Conservation (phyloP, 2,113 vertebrate species). For the Montifringilla adamsi region DNA sequence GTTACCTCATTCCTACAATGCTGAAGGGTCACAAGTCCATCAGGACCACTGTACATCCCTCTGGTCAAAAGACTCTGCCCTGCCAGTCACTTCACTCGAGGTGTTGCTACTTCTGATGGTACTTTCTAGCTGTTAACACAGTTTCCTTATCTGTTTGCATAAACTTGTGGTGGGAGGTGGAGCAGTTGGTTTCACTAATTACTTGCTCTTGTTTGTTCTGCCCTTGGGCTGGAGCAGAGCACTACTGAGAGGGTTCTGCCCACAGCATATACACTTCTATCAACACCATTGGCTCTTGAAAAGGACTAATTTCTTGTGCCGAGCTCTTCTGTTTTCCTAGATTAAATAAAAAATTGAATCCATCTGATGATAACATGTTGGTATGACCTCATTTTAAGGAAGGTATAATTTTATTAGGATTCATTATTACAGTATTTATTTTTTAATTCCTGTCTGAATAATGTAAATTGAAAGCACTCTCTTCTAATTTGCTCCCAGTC, state of each 20-base stretch:
- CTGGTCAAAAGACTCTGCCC: neutral
- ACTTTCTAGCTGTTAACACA: neutral
- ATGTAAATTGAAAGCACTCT: neutral
- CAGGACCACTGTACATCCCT: too few species aligned
- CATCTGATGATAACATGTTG: neutral
- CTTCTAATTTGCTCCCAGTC: neutral
- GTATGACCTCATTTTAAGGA: neutral
- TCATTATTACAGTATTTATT: constrained; percentile 3
- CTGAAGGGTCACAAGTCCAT: neutral
- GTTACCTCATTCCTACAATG: neutral
- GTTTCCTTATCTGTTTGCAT: neutral
- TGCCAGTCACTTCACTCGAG: neutral
- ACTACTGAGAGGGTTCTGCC: neutral
- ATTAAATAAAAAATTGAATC: neutral
- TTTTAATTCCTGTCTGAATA: constrained; percentile 5
- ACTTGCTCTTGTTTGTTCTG: neutral
- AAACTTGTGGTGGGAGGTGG: neutral
- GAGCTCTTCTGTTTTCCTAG: neutral
- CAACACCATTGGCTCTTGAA: neutral
- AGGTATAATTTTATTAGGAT: neutral
- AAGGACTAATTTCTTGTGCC: neutral
- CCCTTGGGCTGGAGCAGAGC: neutral
- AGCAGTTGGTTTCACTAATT: neutral
- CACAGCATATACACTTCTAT: neutral
- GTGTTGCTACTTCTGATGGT: neutral